Base-by-base conservation (phyloP, 2,888 invertebrate genomes). In the Anarsia innoxiella region DNA sequence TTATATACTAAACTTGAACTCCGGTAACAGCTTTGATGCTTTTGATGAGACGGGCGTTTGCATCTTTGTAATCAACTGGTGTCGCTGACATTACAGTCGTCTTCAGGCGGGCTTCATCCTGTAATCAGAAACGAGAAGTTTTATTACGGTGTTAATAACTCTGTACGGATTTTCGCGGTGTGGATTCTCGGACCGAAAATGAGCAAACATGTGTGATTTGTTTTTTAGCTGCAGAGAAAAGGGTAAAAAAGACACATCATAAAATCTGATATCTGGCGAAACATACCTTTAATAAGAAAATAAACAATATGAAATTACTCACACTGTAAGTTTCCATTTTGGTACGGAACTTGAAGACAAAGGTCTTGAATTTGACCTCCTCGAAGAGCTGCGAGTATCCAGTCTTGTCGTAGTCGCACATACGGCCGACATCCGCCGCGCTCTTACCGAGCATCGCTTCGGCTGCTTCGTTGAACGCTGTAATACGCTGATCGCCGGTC, bases 281-380 rank as follows among this genome's bases (percentile, higher is more conserved):
- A n/a, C n/a, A n/a, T n/a, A n/a, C n/a, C n/a, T n/a, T n/a, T n/a
- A n/a, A n/a, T n/a, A n/a, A n/a, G n/a, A n/a, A n/a, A n/a, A n/a
- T n/a, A n/a, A n/a, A n/a, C n/a, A n/a, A n/a, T n/a, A n/a, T n/a
- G n/a, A n/a, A n/a, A 19, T 15, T 34, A 87, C 90, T 89, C 79
- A 95, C 97, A 67, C 95, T 97, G 67, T 91, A 99, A 8, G 89
- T 92, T 76, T 99, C 99, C 80, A 94, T 88, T 77, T 95, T 96
- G 19, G 93, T 91, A 39, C 97, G 87, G 51, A 97, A 86, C 69
- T 93, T 94, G 66, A 97, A 93, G 16, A 93, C 86, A 60, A 89
- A 95, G 0, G 90, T 88, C 59, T 89, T 91, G 71, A 98, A 97
- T 51, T 90, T 89, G 15, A 93, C 89, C 3, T 90, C 88, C 13